Conservation (phyloP, 2,888 invertebrate genomes). For the Drosophila meridiana region DNA sequence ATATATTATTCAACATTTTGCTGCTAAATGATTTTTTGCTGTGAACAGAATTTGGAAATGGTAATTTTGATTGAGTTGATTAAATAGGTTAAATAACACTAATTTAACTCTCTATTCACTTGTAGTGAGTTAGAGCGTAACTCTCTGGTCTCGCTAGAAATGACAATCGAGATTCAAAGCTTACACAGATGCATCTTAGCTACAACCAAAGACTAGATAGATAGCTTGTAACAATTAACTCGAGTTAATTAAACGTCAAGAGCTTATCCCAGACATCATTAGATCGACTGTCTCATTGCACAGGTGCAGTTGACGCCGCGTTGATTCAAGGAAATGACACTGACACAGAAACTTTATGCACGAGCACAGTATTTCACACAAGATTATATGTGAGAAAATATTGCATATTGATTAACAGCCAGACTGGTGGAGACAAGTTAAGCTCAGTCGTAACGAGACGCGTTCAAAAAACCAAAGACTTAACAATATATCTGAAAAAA, state of each 20-base stretch:
- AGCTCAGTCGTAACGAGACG: not conserved
- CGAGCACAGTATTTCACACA: too few relatives aligned
- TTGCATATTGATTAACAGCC: conserved; percentile 5
- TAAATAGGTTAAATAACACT: not conserved
- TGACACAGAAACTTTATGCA: conserved; percentile 28
- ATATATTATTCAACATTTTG: too few relatives aligned
- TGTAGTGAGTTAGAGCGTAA: not conserved
- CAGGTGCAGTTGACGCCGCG: conserved; percentile 8
- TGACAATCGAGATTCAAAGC: not conserved
- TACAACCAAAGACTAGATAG: not conserved
- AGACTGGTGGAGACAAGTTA: not conserved
- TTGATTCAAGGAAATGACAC: conserved; percentile 34
- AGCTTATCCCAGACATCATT: not conserved
- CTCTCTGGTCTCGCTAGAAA: not conserved
- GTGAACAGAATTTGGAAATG: not conserved
- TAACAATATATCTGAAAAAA: conserved; percentile 22
- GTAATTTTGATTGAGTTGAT: not conserved
- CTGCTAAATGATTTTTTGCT: not conserved
- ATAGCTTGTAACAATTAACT: conserved; percentile 2
- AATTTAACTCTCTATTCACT: not conserved
- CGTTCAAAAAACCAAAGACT: not conserved
- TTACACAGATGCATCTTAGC: not conserved
- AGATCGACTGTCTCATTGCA: not conserved
- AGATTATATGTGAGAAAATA: conserved; percentile 3
- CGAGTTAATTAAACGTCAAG: conserved; percentile 7